Evolutionary conservation across 2,888 invertebrate species (phyloP).

Genomic region (Meteorus cinctellus): DNA sequence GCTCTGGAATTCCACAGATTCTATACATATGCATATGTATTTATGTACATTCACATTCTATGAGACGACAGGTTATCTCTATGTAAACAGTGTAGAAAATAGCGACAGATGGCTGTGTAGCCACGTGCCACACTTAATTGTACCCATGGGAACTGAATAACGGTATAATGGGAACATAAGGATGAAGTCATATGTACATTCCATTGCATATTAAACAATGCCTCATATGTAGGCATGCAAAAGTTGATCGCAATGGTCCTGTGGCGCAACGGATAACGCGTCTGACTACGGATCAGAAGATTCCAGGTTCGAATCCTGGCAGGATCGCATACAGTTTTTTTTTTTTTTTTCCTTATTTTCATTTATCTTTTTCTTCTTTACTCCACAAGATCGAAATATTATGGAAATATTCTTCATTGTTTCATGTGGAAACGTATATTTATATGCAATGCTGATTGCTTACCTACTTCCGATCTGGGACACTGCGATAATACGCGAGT

Average conservation of each 20-base stretch:
- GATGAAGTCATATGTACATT: background rate
- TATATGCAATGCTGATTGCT: background rate
- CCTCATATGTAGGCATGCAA: background rate
- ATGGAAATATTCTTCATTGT: background rate
- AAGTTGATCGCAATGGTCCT: slow-evolving; percentile 54
- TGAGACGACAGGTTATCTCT: background rate
- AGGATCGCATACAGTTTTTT: slow-evolving; percentile 60
- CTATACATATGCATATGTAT: background rate
- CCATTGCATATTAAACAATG: background rate
- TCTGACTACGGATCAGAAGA: slow-evolving; percentile 83
- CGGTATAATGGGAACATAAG: slow-evolving; percentile 1
- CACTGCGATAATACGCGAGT: slow-evolving; percentile 12
- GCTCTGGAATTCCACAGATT: too few species aligned
- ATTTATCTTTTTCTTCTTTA: background rate
- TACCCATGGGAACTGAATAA: background rate
- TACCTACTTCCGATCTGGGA: slow-evolving; percentile 35
- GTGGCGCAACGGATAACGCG: slow-evolving; percentile 77
- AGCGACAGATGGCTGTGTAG: background rate
- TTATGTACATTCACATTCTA: background rate
- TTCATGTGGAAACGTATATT: background rate
- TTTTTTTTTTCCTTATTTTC: slow-evolving; percentile 50
- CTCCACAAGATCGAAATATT: background rate
- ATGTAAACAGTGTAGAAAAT: background rate
- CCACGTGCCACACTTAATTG: slow-evolving; percentile 5
- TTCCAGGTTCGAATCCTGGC: slow-evolving; percentile 75